A percentile compares a stretch with the other conserved stretches of the same genome.
Conservation (phyloP, 2,888 invertebrate genomes). For the Cyclophora albipunctata region DNA sequence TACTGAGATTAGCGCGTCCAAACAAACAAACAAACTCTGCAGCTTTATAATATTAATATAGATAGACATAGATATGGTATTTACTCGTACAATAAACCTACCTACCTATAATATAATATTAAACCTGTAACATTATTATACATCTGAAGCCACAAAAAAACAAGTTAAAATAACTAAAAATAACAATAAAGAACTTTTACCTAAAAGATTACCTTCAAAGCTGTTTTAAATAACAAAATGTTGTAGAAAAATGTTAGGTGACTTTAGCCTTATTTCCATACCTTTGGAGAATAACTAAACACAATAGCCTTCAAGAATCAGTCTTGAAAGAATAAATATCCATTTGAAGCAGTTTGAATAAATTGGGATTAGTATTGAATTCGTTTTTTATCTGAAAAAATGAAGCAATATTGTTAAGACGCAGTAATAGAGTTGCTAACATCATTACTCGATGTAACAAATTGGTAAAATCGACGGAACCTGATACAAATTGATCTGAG, state of each 20-base stretch:
- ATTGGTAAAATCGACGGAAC: constrained; percentile 33
- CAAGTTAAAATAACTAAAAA: too few species aligned
- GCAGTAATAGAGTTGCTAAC: constrained; percentile 23
- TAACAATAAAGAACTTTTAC: too few species aligned
- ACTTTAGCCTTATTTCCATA: constrained; percentile 12
- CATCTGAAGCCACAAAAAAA: too few species aligned
- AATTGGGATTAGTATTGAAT: neutral
- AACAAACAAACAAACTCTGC: too few species aligned
- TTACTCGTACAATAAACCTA: too few species aligned
- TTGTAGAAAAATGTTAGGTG: neutral
- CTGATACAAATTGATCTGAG: constrained; percentile 7
- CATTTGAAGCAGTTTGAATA: constrained; percentile 4
- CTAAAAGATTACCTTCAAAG: constrained; percentile 1
- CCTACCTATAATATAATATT: too few species aligned
- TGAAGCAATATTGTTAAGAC: neutral
- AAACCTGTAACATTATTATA: too few species aligned
- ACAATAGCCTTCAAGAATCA: constrained; percentile 7
- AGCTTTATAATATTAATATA: too few species aligned
- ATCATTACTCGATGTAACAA: constrained; percentile 31
- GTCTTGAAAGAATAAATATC: constrained; percentile 8
- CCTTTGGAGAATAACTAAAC: constrained; percentile 10
- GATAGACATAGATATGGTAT: too few species aligned
- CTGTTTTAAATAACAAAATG: constrained; percentile 3
- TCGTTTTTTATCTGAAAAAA: neutral
- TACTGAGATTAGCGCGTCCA: too few species aligned